These are phyloP conservation scores for Aplysia californica DNA, from an alignment of 1,140 invertebrate species.

Conservation along the genomic window DNA sequence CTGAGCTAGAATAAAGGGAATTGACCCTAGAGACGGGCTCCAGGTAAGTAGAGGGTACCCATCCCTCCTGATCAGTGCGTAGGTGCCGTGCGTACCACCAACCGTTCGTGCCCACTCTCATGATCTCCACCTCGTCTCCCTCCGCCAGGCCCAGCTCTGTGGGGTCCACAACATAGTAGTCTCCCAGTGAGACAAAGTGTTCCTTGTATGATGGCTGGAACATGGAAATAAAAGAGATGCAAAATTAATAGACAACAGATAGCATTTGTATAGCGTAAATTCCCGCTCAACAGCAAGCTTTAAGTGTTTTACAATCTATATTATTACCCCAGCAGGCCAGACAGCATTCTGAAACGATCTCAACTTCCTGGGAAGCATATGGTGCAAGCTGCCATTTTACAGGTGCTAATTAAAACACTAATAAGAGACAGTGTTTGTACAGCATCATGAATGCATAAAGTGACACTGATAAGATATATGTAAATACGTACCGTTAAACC, in stretches of 20 bases:
- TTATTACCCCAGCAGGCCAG: too few species aligned
- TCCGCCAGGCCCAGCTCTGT: conserved; percentile 87
- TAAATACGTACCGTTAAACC: too few species aligned
- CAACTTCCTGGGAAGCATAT: too few species aligned
- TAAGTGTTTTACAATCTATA: too few species aligned
- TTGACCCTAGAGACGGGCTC: conserved; percentile 70
- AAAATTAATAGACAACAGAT: neutral
- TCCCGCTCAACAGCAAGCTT: too few species aligned
- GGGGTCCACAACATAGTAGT: conserved; percentile 89
- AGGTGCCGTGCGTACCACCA: conserved; percentile 95
- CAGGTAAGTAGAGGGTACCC: conserved; percentile 93
- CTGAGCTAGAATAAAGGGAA: conserved; percentile 30
- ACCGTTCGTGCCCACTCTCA: conserved; percentile 92
- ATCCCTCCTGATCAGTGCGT: conserved; percentile 82
- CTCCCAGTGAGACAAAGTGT: conserved; percentile 78
- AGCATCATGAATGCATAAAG: too few species aligned
- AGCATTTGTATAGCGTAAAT: too few species aligned
- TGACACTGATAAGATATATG: too few species aligned
- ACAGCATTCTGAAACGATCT: too few species aligned
- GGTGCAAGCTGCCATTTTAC: too few species aligned
- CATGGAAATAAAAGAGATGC: neutral
- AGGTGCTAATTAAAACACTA: too few species aligned
- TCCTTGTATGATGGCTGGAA: conserved; percentile 53
- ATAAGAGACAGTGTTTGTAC: too few species aligned
- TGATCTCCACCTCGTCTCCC: conserved; percentile 83